Percentiles rank a stretch among this genome's conserved stretches.
These are phyloP conservation scores for Heliconius cydno DNA, from an alignment of 2,888 invertebrate species.

Conservation along the genomic window DNA sequence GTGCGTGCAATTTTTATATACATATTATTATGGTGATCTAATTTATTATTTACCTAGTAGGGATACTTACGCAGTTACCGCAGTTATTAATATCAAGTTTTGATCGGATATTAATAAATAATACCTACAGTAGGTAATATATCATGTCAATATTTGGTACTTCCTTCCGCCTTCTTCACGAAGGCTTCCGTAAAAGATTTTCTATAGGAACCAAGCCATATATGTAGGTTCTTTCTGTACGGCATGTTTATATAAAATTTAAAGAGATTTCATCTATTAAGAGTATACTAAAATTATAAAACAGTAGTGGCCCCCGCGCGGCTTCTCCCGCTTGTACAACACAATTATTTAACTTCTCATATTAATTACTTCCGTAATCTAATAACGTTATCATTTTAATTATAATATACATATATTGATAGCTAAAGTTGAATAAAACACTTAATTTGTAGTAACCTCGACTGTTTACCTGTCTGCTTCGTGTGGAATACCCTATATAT, in stretches of 20 bases:
- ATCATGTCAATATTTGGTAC: slow-evolving; percentile 29
- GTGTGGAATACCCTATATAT: too few relatives aligned
- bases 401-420: too few relatives aligned
- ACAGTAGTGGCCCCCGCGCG: too few relatives aligned
- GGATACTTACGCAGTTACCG: too few relatives aligned
- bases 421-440: too few relatives aligned
- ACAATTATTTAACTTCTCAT: too few relatives aligned
- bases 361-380: too few relatives aligned
- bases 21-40: neutral
- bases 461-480: too few relatives aligned
- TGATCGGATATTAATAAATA: slow-evolving; percentile 31
- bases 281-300: neutral
- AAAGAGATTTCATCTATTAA: neutral
- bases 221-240: neutral
- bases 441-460: too few relatives aligned
- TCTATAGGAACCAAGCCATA: slow-evolving; percentile 28
- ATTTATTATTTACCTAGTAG: neutral
- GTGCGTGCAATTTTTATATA: neutral
- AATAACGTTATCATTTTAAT: too few relatives aligned
- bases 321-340: too few relatives aligned
- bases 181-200: slow-evolving; percentile 36
- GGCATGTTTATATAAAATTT: slow-evolving; percentile 5
- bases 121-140: slow-evolving; percentile 22
- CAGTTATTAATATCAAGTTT: slow-evolving; percentile 9
- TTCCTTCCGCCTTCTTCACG: slow-evolving; percentile 35